Evolutionary conservation across 2,797 vertebrate genomes (phyloP), one percentile per base, ranked within the genome.

Genomic region (Parotocinclus haroldoi): DNA sequence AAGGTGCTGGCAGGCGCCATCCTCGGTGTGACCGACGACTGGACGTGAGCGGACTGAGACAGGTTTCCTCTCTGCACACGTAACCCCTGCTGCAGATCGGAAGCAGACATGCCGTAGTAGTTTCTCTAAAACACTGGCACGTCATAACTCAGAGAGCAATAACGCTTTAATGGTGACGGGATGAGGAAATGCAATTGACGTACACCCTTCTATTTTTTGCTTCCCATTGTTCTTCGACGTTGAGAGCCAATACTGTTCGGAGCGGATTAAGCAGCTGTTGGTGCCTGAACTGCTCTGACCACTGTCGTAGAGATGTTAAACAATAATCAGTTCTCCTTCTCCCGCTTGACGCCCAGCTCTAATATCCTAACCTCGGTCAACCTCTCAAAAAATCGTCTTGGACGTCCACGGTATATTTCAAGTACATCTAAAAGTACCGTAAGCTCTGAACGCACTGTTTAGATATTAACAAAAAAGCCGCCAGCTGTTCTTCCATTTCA

Each of bases 1-100:
- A 69, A 76, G 63, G 63, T 63, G 9, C 39, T 16, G 63, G 68
- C 82, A 37, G 83, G 81, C 76, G 84, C 85, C 86, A 36, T 59
- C 53, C n/a, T 19, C 58, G 60, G 68, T 63, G 58, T 63, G 50
- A 48, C 10, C 42, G 48, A 17, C 58, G 71, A 66, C 55, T 72
- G 66, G 63, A 77, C 68, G 55, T 62, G 65, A 55, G 50, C 70
- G 42, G 7, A 50, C 67, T 67, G 53, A 49, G 42, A 63, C 48
- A 60, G 53, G 18, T 66, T 75, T 70, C 37, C 60, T 72, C 44
- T 57, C 19, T 69, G 66, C 62, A 58, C 63, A 54, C 52, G 14
- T 44, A 52, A 19, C 19, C 70, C 68, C n/a, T n/a, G 61, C 58
- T 62, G 67, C 45, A 54, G 62, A 58, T 50, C 57, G 48, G 55